These are phyloP conservation scores for Ectemnius cavifrons DNA, from an alignment of 2,888 invertebrate genomes.

Conservation along the genomic window DNA sequence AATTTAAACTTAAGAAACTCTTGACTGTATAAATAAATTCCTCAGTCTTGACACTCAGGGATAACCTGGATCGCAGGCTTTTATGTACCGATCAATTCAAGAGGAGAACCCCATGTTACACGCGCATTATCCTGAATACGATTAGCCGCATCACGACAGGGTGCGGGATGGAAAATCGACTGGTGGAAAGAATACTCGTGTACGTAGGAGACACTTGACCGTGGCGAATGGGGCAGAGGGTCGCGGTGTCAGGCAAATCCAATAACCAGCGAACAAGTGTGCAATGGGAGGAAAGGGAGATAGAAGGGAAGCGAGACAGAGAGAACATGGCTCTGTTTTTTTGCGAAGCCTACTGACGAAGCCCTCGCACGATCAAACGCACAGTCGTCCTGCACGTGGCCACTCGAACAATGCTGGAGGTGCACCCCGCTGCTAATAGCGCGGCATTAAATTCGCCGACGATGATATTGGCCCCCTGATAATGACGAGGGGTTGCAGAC, in stretches of 20 bases:
- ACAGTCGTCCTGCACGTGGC: constrained; percentile 71
- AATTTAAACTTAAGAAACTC: too few relatives aligned
- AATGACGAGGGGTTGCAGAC: constrained; percentile 48
- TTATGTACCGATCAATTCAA: too few relatives aligned
- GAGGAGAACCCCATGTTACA: too few relatives aligned
- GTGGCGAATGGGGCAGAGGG: constrained; percentile 62
- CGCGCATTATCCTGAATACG: too few relatives aligned
- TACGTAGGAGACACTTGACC: constrained; percentile 67
- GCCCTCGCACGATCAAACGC: constrained; percentile 53
- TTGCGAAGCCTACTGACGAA: constrained; percentile 1
- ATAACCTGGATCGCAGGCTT: too few relatives aligned
- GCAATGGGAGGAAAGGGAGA: constrained; percentile 59
- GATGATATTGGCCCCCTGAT: constrained; percentile 69
- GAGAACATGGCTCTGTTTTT: constrained; percentile 44
- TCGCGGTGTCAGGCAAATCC: constrained; percentile 71
- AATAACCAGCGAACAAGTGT: constrained; percentile 74
- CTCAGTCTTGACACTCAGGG: too few relatives aligned
- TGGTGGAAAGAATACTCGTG: too few relatives aligned
- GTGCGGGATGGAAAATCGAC: too few relatives aligned
- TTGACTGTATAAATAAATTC: too few relatives aligned
- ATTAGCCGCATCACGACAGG: too few relatives aligned
- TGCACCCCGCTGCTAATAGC: constrained; percentile 74
- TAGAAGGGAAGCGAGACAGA: too few relatives aligned
- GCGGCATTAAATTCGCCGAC: constrained; percentile 74
- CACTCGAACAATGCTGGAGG: constrained; percentile 68